Conservation (phyloP, 2,113 vertebrate genomes). For the Monopterus albus region DNA sequence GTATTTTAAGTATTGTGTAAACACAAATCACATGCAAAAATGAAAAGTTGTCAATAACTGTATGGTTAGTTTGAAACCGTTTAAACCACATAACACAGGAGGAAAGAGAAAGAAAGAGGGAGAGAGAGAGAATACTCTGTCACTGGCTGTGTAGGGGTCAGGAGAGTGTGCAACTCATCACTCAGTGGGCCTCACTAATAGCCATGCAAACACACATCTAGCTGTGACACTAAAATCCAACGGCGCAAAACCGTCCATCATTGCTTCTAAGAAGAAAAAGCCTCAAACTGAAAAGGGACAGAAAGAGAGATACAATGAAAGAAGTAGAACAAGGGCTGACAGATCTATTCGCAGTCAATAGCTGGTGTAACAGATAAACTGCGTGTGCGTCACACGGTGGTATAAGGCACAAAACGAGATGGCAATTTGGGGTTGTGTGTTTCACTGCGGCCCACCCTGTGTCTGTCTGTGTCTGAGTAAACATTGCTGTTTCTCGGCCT, state of each 20-base stretch:
- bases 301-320: slow-evolving; percentile 49
- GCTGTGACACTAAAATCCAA: slow-evolving; percentile 72
- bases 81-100: slow-evolving; percentile 35
- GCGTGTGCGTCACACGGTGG: slow-evolving; percentile 32
- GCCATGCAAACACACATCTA: slow-evolving; percentile 78
- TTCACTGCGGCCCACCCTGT: slow-evolving; percentile 56
- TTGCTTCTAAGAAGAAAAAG: slow-evolving; percentile 43
- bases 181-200: slow-evolving; percentile 72
- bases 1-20: slow-evolving; percentile 1
- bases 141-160: slow-evolving; percentile 54
- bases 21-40: slow-evolving; percentile 39
- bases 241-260: slow-evolving; percentile 69
- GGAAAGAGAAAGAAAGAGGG: slow-evolving; percentile 1
- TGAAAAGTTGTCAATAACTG: slow-evolving; percentile 43
- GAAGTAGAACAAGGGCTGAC: slow-evolving; percentile 37
- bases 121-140: slow-evolving; percentile 37
- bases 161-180: slow-evolving; percentile 59
- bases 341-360: slow-evolving; percentile 55
- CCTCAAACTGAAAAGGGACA: slow-evolving; percentile 52
- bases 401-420: slow-evolving; percentile 43
- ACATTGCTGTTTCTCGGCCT: slow-evolving; percentile 39
- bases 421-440: slow-evolving; percentile 58
- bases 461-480: slow-evolving; percentile 59
- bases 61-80: slow-evolving; percentile 42
- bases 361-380: slow-evolving; percentile 44